Base-by-base conservation (phyloP, 2,888 invertebrate species). In the Gerris lacustris region DNA sequence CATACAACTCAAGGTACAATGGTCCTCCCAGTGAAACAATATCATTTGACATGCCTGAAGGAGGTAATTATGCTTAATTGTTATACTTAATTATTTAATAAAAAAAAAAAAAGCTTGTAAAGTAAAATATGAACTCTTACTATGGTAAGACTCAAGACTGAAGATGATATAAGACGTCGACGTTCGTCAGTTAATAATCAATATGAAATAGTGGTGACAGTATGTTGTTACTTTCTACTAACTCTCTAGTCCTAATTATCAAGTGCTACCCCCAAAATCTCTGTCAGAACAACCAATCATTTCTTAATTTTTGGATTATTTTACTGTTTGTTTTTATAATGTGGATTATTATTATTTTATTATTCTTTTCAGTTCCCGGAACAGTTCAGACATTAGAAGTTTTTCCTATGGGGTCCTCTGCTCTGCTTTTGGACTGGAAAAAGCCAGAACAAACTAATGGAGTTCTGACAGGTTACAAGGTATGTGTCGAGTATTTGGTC, bases 371-470 rank as follows among this genome's bases (percentile, higher is more conserved):
- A 79, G 88, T 88, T 69, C 96, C 96, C 0, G 94, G 94, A 5
- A 89, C 93, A 0, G 92, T 96, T 45, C 87, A 89, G 73, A 87
- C 87, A 5, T 84, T 96, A 75, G 90, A 91, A 77, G 96, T 91
- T 0, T 87, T 88, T 76, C 92, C 94, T 0, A 85, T 96, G 78
- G 96, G 96, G 5, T 91, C 94, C 0, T 92, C 92, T 0, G 94
- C 94, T 0, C 87, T 97, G 79, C 86, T 90, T 74, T 82, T 97
- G n/a, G 86, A 86, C 45, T 99, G 99, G 99, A 90, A 91, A 78
- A 88, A 88, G 77, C 99, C 99, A 0, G 85, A 90, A 64, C 90
- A 92, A 78, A 89, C 92, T 9, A 99, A 99, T 81, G 99, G 99
- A 44, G 86, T 88, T 71, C 82, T 99, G 0, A 92, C 89, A 2